Conservation (phyloP, 2,888 invertebrate genomes). For the Isoperla grammatica region DNA sequence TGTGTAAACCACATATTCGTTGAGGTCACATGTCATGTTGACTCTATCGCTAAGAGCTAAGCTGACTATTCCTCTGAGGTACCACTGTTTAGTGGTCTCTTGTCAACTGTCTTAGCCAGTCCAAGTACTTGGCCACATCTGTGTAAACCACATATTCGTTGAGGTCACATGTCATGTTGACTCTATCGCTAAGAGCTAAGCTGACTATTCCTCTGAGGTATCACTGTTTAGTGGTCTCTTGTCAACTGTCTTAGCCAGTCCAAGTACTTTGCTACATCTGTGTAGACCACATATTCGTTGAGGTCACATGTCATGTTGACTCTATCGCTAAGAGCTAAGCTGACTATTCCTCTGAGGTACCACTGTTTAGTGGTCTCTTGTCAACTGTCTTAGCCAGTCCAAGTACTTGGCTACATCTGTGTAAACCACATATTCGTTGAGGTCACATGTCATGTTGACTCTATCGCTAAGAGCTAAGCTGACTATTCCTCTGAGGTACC, state of each 20-base stretch:
- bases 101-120: slow-evolving; percentile 41
- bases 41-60: slow-evolving; percentile 49
- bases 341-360: slow-evolving; percentile 43
- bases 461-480: slow-evolving; percentile 52
- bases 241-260: slow-evolving; percentile 42
- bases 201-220: slow-evolving; percentile 45
- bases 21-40: slow-evolving; percentile 50
- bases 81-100: slow-evolving; percentile 18
- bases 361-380: slow-evolving; percentile 11
- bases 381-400: slow-evolving; percentile 42
- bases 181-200: slow-evolving; percentile 49
- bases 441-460: slow-evolving; percentile 48
- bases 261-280: slow-evolving; percentile 54
- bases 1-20: slow-evolving; percentile 56
- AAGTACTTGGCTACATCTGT: slow-evolving; percentile 55
- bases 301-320: slow-evolving; percentile 50
- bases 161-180: slow-evolving; percentile 50
- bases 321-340: slow-evolving; percentile 50
- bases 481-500: slow-evolving; percentile 42
- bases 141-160: slow-evolving; percentile 57
- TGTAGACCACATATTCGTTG: slow-evolving; percentile 55
- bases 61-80: slow-evolving; percentile 45
- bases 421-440: slow-evolving; percentile 55
- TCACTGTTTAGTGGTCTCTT: slow-evolving; percentile 16
- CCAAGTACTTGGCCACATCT: slow-evolving; percentile 52